Conservation (phyloP, 37 sponge, comb jelly and placozoan genomes). For the Petrosia ficiformis region DNA sequence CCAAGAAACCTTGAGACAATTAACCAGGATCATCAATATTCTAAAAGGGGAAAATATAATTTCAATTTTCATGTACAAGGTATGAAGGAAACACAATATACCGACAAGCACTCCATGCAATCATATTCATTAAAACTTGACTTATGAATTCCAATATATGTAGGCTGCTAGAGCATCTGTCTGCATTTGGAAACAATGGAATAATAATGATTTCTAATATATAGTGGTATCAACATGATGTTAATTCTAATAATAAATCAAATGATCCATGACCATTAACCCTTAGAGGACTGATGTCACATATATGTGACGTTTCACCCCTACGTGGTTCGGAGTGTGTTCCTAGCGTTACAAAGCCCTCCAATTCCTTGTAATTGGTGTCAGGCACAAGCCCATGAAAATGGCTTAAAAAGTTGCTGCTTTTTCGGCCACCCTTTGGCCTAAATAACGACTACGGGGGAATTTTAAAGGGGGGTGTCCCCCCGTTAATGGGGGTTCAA, state of each 20-base stretch:
- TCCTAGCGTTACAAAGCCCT: no score
- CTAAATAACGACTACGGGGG: no score
- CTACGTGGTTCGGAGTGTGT: no score
- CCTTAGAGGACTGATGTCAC: no score
- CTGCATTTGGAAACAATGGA: slow-evolving; percentile 5
- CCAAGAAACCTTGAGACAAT: no score
- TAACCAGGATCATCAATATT: not conserved
- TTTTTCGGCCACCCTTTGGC: no score
- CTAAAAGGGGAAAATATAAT: not conserved
- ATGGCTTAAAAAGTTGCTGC: no score
- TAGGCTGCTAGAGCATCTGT: not conserved
- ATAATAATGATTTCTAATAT: slow-evolving; percentile 1
- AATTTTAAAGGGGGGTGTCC: no score
- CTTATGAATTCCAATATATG: not conserved
- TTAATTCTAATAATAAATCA: not conserved
- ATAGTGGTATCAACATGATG: not conserved
- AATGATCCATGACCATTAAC: not conserved
- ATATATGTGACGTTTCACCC: no score
- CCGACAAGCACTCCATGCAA: not conserved
- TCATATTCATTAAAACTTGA: not conserved
- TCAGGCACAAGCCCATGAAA: no score
- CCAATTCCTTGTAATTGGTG: no score
- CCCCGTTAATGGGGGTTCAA: no score
- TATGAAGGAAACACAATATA: not conserved
- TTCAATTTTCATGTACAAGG: not conserved